Percentiles rank a stretch among this genome's conserved stretches.
These are phyloP conservation scores for Sclerodermus sp. DNA, from an alignment of 2,888 invertebrate genomes.

Conservation along the genomic window DNA sequence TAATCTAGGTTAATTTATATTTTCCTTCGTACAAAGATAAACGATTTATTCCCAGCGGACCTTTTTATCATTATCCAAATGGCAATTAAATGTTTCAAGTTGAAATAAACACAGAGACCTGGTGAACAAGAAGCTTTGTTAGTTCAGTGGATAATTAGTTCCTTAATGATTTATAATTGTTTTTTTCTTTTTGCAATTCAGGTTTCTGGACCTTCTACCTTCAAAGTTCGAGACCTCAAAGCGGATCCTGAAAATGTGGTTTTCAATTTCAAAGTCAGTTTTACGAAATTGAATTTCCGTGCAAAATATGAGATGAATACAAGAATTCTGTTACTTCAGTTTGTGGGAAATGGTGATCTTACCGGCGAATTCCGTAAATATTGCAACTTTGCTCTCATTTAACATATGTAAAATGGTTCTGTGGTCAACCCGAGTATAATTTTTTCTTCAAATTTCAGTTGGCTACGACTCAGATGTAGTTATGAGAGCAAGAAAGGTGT, in stretches of 20 bases:
- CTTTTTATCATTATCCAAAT: too few relatives aligned
- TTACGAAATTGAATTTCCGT: conserved; percentile 65
- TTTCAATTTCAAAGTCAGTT: conserved; percentile 65
- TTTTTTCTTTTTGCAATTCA: too few relatives aligned
- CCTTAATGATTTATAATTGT: too few relatives aligned
- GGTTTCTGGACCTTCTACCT: conserved; percentile 49
- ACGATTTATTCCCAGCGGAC: too few relatives aligned
- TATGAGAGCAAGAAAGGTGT: conserved; percentile 65
- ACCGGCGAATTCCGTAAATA: conserved; percentile 71
- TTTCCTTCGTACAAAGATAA: too few relatives aligned
- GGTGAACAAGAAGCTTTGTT: too few relatives aligned
- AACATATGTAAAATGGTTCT: too few relatives aligned
- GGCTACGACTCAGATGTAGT: conserved; percentile 68
- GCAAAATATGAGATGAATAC: conserved; percentile 73
- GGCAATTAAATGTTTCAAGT: too few relatives aligned
- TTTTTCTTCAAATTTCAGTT: conserved; percentile 55
- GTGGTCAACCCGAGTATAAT: not conserved
- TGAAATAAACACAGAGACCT: too few relatives aligned
- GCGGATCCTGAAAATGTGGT: conserved; percentile 66
- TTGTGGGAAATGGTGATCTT: conserved; percentile 68
- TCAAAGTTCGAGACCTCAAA: conserved; percentile 42
- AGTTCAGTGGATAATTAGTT: too few relatives aligned
- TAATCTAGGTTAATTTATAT: too few relatives aligned
- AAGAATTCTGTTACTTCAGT: conserved; percentile 65
- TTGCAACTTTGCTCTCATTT: too few relatives aligned